Percentiles rank a stretch among this genome's conserved stretches.
These are phyloP conservation scores for Xylota sylvarum DNA, from an alignment of 2,888 invertebrate genomes.

Conservation along the genomic window DNA sequence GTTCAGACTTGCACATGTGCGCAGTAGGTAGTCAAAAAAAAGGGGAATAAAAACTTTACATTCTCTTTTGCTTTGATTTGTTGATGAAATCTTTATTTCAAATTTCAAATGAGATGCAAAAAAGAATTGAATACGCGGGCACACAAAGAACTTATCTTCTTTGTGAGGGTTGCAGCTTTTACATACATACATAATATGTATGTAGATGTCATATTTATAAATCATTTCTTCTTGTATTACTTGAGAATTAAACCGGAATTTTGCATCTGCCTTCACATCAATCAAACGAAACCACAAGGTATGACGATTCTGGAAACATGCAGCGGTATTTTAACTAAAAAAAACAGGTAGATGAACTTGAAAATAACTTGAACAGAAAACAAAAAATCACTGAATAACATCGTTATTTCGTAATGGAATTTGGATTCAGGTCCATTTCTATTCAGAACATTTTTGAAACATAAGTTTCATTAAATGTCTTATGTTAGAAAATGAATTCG, in stretches of 20 bases:
- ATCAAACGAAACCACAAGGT: neutral
- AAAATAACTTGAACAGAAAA: too few relatives aligned
- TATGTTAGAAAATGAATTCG: too few relatives aligned
- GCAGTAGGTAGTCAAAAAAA: neutral
- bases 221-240: neutral
- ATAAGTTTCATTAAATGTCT: too few relatives aligned
- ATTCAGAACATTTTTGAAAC: too few relatives aligned
- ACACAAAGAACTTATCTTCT: neutral
- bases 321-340: too few relatives aligned
- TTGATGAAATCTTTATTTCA: neutral
- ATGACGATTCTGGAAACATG: too few relatives aligned
- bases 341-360: too few relatives aligned
- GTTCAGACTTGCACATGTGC: too few relatives aligned
- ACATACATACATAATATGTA: neutral
- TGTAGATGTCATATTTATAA: neutral
- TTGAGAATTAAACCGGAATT: neutral
- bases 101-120: neutral
- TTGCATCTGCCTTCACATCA: neutral
- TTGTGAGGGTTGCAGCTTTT: neutral
- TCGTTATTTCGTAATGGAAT: too few relatives aligned
- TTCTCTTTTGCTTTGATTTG: neutral
- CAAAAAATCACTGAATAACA: too few relatives aligned
- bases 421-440: too few relatives aligned
- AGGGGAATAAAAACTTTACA: neutral
- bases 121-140: neutral